These are phyloP conservation scores for Salticus scenicus DNA, from an alignment of 2,888 invertebrate genomes.

Conservation along the genomic window DNA sequence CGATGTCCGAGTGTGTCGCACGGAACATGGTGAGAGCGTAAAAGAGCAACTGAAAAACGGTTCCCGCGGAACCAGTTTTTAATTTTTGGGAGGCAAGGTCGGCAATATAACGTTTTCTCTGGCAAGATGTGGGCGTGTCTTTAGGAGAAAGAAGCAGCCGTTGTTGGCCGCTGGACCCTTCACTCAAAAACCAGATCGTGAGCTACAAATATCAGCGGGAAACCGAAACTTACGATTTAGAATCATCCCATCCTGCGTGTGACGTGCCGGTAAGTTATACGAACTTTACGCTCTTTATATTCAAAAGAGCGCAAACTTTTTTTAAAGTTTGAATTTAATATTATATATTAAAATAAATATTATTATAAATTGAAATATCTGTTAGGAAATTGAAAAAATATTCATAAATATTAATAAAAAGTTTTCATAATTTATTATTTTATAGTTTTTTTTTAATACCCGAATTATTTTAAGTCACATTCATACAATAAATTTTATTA, in stretches of 20 bases:
- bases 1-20: constrained; percentile 30
- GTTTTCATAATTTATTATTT: too few relatives aligned
- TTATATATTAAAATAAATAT: too few relatives aligned
- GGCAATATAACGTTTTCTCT: constrained; percentile 42
- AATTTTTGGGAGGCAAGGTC: constrained; percentile 41
- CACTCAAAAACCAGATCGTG: constrained; percentile 16
- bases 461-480: too few relatives aligned
- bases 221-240: constrained; percentile 40
- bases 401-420: too few relatives aligned
- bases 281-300: constrained; percentile 8
- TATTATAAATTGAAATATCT: too few relatives aligned
- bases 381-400: too few relatives aligned
- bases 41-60: constrained; percentile 36
- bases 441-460: too few relatives aligned
- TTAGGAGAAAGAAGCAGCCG: constrained; percentile 15
- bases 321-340: too few relatives aligned
- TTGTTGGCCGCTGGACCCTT: constrained; percentile 14
- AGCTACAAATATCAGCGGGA: constrained; percentile 10
- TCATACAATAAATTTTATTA: too few relatives aligned
- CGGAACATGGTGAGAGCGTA: constrained; percentile 2
- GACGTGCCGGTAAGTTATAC: constrained; percentile 51
- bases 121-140: constrained; percentile 55
- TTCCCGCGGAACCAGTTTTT: constrained; percentile 52
- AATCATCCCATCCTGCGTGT: constrained; percentile 11
- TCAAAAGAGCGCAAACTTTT: too few relatives aligned